Base-by-base conservation (phyloP, 2,113 vertebrate genomes). In the Nerophis lumbriciformis region DNA sequence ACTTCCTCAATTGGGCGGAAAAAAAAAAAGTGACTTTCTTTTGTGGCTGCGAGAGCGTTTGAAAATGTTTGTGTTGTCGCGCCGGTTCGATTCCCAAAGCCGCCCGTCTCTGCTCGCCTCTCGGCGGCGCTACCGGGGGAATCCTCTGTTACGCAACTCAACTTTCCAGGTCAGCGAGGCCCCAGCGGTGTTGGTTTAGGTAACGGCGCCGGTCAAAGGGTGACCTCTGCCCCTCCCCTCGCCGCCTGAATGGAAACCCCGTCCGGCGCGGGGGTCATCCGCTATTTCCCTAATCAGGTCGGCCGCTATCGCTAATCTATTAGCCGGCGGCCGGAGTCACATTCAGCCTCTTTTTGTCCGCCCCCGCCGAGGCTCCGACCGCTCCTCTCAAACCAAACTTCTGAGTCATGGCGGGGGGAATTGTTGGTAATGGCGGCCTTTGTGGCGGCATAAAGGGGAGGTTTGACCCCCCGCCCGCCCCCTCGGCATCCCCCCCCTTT, bases 341-440 rank as follows among this genome's bases (percentile, higher is more conserved):
- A 58, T 58, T 36, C 55, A 15, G 55, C 10, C 63, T 47, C 54
- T 72, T 51, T 73, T 61, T 67, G 74, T 69, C 60, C 66, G 8
- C 70, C 64, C 10, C 42, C 11, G 42, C 42, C 42, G 12, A 45
- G 42, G 10, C 42, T 57, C 55, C 44, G 44, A 57, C 39, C 12
- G 69, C 78, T 82, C 75, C 36, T 79, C 79, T 53, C 70, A 61
- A 80, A 75, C 71, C 71, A 82, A 81, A 79, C 79, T 81, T 78
- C 71, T 68, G 71, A 83, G 77, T 82, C 76, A 69, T 84, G 42
- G 68, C 21, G 61, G 72, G 72, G 75, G 82, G 36, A n/a, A 5
- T 85, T 85, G 84, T 87, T 73, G 76, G 77, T 86, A 87, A 86
- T 80, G 64, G 83, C 68, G 57, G 77, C 72, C 83, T 89, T 88